Evolutionary conservation across 2,113 vertebrate genomes (phyloP).

Genomic region (Romanogobio albipinnatus): DNA sequence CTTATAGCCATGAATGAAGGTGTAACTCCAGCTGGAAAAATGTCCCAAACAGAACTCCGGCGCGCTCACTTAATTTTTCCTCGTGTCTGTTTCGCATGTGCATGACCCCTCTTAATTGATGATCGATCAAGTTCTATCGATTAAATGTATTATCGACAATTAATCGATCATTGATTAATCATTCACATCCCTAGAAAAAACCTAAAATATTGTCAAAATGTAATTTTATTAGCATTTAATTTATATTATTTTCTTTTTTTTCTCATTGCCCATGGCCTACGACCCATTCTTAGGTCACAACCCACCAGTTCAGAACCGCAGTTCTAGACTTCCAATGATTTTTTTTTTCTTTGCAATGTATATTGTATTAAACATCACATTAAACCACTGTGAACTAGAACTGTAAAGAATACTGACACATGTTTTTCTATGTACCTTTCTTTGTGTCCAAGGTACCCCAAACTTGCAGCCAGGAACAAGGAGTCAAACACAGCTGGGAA

Average conservation of each 20-base stretch:
- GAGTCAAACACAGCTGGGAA: conserved; percentile 96
- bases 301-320: background rate
- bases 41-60: too few species aligned
- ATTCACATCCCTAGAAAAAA: background rate
- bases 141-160: too few species aligned
- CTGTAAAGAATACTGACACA: conserved; percentile 35
- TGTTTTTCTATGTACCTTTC: conserved; percentile 50
- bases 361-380: conserved; percentile 51
- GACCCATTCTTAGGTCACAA: background rate
- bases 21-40: too few species aligned
- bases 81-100: too few species aligned
- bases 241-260: background rate
- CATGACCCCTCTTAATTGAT: too few species aligned
- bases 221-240: background rate
- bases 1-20: too few species aligned
- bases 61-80: too few species aligned
- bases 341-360: background rate
- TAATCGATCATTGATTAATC: too few species aligned
- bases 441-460: conserved; percentile 86
- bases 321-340: background rate
- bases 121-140: too few species aligned
- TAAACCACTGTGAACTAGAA: conserved; percentile 22
- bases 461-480: conserved; percentile 88
- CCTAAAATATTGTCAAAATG: background rate
- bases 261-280: background rate